Evolutionary conservation across 2,888 invertebrate genomes (phyloP).

Genomic region (Nephrotoma guestfalica): DNA sequence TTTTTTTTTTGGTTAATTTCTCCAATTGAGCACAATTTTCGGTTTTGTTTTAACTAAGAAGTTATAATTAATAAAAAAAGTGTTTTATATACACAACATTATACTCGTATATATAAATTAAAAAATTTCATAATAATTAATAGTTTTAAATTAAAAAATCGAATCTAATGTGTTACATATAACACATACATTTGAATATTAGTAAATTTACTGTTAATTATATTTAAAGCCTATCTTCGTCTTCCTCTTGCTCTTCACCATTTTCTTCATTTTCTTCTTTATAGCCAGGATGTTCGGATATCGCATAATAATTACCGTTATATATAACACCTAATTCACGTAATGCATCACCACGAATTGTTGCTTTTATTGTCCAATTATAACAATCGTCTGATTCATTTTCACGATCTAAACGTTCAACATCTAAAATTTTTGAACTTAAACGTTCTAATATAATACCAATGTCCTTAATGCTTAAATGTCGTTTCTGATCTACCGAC

Average conservation of each 20-base stretch:
- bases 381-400: constrained; percentile 87
- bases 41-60: not conserved
- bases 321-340: constrained; percentile 87
- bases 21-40: not conserved
- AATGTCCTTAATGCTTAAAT: constrained; percentile 87
- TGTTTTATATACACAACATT: too few species aligned
- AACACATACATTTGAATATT: not conserved
- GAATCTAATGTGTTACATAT: not conserved
- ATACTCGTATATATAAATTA: not conserved
- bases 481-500: constrained; percentile 81
- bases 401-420: constrained; percentile 81
- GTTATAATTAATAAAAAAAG: not conserved
- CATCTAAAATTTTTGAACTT: constrained; percentile 85
- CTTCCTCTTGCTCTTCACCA: constrained; percentile 70
- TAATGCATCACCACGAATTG: constrained; percentile 80
- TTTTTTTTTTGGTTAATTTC: not conserved
- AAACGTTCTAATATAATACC: constrained; percentile 86
- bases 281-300: constrained; percentile 89
- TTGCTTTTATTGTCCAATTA: constrained; percentile 94
- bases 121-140: not conserved
- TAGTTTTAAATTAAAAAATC: not conserved
- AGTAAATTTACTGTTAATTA: not conserved
- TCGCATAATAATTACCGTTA: constrained; percentile 89
- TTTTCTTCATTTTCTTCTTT: constrained; percentile 80
- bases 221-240: constrained; percentile 51